Conservation (phyloP, 1,140 invertebrate genomes). For the Rhyacophila brunnea region DNA sequence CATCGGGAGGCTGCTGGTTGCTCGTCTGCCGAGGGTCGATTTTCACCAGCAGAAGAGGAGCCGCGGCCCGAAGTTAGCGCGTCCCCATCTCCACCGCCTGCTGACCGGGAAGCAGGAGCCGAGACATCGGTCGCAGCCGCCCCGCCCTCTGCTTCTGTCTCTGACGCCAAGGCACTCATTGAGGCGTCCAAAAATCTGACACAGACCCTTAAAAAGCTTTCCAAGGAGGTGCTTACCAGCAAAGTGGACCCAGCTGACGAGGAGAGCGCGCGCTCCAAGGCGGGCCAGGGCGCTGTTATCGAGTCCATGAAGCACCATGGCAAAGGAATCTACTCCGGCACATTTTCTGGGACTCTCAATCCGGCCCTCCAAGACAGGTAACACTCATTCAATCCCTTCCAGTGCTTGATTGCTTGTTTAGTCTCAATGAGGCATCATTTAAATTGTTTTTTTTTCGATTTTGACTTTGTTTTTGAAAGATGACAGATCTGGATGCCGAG, state of each 20-base stretch:
- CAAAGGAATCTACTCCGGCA: slow-evolving; percentile 84
- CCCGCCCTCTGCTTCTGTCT: slow-evolving; percentile 38
- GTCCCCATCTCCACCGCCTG: slow-evolving; percentile 1
- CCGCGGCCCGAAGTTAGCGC: not conserved
- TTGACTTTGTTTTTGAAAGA: no score
- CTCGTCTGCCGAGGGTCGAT: no score
- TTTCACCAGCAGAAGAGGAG: no score
- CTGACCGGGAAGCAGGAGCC: no score
- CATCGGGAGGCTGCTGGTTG: not conserved
- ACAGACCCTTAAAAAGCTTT: slow-evolving; percentile 86
- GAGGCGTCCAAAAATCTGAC: slow-evolving; percentile 89
- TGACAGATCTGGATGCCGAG: no score
- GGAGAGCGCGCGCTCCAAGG: slow-evolving; percentile 49
- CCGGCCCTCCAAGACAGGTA: slow-evolving; percentile 86
- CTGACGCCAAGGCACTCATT: slow-evolving; percentile 74
- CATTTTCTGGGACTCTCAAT: slow-evolving; percentile 84
- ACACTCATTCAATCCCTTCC: slow-evolving; percentile 1
- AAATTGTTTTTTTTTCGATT: no score
- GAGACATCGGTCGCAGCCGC: not conserved
- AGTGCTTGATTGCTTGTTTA: no score
- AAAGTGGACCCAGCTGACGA: slow-evolving; percentile 57
- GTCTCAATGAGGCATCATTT: no score
- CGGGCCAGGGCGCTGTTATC: slow-evolving; percentile 81
- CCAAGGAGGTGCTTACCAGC: slow-evolving; percentile 79
- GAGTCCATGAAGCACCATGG: slow-evolving; percentile 92